Evolutionary conservation across 2,797 vertebrate species (phyloP).

Genomic region (Sebastes dallii): DNA sequence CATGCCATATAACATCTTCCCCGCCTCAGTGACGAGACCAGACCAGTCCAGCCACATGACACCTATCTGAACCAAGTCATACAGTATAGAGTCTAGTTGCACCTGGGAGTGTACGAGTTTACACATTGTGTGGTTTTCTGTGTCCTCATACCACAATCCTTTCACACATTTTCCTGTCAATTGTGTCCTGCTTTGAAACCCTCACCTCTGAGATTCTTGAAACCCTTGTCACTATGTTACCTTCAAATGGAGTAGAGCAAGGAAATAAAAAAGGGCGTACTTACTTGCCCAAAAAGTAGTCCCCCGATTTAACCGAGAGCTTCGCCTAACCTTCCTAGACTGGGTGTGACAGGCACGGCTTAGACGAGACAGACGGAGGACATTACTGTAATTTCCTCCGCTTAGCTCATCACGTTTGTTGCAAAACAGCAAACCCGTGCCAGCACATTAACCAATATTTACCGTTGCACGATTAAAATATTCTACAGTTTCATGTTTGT

Average conservation of each 20-base stretch:
- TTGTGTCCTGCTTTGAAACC: neutral
- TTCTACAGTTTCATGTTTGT: neutral
- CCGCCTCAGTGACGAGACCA: neutral
- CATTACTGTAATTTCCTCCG: slow-evolving; percentile 37
- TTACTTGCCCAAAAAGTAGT: neutral
- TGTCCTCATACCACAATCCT: neutral
- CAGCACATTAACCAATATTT: slow-evolving; percentile 4
- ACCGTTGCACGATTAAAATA: neutral
- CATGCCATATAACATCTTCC: neutral
- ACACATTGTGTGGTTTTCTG: neutral
- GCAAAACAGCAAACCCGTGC: slow-evolving; percentile 38
- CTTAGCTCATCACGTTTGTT: slow-evolving; percentile 39
- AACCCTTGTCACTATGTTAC: neutral
- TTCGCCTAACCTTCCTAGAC: slow-evolving; percentile 19
- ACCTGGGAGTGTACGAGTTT: neutral
- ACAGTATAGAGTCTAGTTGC: neutral
- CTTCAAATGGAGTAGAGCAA: neutral
- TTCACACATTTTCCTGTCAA: neutral
- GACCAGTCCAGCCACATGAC: neutral
- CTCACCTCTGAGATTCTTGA: neutral
- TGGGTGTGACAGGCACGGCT: slow-evolving; percentile 44
- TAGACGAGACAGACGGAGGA: slow-evolving; percentile 26
- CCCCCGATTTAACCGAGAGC: neutral
- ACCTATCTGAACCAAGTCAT: neutral
- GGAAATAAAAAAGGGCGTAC: neutral